Evolutionary conservation across 1,140 invertebrate genomes (phyloP).

Genomic region (Tigriopus japonicus): DNA sequence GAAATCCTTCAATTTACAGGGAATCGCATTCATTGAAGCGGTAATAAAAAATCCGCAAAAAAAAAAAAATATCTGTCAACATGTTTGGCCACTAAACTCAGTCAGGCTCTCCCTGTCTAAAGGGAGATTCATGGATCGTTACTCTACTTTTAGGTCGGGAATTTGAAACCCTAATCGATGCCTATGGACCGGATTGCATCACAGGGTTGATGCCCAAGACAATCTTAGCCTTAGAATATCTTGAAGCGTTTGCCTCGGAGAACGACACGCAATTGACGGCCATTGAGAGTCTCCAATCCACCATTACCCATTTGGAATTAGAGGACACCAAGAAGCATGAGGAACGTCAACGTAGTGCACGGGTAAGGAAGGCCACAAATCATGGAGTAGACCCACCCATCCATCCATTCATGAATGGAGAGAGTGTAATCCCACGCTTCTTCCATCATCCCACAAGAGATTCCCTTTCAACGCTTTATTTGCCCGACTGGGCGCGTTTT

Average conservation of each 20-base stretch:
- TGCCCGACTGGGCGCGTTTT: conserved; percentile 15
- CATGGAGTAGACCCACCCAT: too few relatives aligned
- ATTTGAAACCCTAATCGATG: not conserved
- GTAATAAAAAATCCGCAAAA: too few relatives aligned
- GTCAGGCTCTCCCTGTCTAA: too few relatives aligned
- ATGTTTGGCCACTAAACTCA: too few relatives aligned
- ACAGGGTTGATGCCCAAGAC: not conserved
- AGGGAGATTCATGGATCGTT: too few relatives aligned
- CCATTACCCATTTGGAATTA: not conserved
- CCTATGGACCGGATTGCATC: not conserved
- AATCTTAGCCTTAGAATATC: not conserved
- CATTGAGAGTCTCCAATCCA: not conserved
- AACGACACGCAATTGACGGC: not conserved
- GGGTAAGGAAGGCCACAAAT: not conserved
- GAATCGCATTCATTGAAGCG: too few relatives aligned
- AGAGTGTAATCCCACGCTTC: not conserved
- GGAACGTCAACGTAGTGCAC: not conserved
- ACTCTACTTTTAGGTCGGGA: conserved; percentile 15
- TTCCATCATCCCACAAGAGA: not conserved
- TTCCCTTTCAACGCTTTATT: not conserved
- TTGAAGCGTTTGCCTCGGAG: not conserved
- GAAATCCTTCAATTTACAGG: too few relatives aligned
- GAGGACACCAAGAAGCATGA: not conserved
- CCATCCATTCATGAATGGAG: not conserved
- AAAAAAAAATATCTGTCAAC: too few relatives aligned